Evolutionary conservation across 1,140 invertebrate genomes (phyloP).

Genomic region (Hyposmocoma kahamanoa): DNA sequence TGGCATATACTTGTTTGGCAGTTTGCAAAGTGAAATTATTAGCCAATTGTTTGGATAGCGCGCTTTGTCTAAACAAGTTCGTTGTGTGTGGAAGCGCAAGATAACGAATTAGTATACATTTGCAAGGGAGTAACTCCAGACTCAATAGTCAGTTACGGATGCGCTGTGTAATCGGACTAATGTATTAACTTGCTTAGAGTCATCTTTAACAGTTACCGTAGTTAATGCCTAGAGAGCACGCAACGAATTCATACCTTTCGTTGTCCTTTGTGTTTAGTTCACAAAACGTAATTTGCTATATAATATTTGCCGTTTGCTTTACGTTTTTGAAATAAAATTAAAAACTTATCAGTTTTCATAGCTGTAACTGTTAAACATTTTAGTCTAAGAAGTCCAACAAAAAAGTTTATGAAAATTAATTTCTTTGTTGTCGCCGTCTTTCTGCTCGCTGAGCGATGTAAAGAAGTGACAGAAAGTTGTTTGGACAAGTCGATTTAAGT

Average conservation of each 20-base stretch:
- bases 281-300: too few species aligned
- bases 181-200: too few species aligned
- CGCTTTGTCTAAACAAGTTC: constrained; percentile 42
- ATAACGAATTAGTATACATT: constrained; percentile 35
- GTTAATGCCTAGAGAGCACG: too few species aligned
- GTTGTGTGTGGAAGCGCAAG: constrained; percentile 38
- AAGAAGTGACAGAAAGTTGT: constrained; percentile 49
- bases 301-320: too few species aligned
- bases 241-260: too few species aligned
- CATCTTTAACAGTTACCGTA: too few species aligned
- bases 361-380: too few species aligned
- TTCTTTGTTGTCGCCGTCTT: constrained; percentile 43
- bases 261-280: too few species aligned
- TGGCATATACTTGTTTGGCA: constrained; percentile 29
- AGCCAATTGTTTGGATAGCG: constrained; percentile 54
- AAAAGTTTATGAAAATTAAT: constrained; percentile 61
- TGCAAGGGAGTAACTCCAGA: neutral
- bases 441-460: constrained; percentile 32
- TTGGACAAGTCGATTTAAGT: constrained; percentile 62
- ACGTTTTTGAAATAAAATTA: too few species aligned
- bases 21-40: constrained; percentile 56
- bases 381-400: constrained; percentile 40
- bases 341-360: too few species aligned
- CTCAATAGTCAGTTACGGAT: neutral
- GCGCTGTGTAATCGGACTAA: neutral